Evolutionary conservation across 2,888 invertebrate species (phyloP).

Genomic region (Ectemnius continuus): DNA sequence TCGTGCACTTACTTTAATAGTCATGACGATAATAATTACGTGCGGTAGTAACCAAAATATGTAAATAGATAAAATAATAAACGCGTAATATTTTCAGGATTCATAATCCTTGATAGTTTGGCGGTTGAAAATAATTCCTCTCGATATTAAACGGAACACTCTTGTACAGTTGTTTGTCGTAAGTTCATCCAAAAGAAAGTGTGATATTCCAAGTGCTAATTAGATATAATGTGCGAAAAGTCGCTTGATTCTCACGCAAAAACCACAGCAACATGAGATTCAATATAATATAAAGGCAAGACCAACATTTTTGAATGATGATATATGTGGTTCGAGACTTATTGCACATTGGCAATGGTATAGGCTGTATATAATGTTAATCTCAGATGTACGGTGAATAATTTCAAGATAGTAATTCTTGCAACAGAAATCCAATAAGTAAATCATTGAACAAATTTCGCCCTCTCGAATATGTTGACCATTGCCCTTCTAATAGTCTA

Average conservation of each 20-base stretch:
- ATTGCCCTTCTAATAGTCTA: constrained; percentile 9
- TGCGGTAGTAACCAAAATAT: constrained; percentile 18
- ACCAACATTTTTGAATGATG: constrained; percentile 10
- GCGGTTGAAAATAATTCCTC: background rate
- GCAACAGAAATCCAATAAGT: constrained; percentile 21
- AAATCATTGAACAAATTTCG: constrained; percentile 16
- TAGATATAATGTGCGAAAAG: constrained; percentile 35
- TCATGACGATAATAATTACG: constrained; percentile 22
- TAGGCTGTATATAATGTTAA: constrained; percentile 7
- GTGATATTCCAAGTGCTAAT: constrained; percentile 24
- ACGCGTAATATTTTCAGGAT: too few relatives aligned
- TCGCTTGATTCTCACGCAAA: constrained; percentile 33
- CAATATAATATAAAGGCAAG: constrained; percentile 21
- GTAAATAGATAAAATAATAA: constrained; percentile 17
- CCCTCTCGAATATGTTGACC: constrained; percentile 14
- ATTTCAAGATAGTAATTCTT: constrained; percentile 27
- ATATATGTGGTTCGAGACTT: constrained; percentile 11
- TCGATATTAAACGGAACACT: too few relatives aligned
- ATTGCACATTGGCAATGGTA: constrained; percentile 21
- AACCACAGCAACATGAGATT: constrained; percentile 30
- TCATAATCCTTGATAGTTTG: background rate
- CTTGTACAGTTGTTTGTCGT: background rate
- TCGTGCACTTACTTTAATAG: constrained; percentile 56
- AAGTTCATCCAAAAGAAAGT: constrained; percentile 13
- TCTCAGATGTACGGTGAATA: too few relatives aligned